Conservation (phyloP, 2,113 vertebrate species). For the Conger conger region DNA sequence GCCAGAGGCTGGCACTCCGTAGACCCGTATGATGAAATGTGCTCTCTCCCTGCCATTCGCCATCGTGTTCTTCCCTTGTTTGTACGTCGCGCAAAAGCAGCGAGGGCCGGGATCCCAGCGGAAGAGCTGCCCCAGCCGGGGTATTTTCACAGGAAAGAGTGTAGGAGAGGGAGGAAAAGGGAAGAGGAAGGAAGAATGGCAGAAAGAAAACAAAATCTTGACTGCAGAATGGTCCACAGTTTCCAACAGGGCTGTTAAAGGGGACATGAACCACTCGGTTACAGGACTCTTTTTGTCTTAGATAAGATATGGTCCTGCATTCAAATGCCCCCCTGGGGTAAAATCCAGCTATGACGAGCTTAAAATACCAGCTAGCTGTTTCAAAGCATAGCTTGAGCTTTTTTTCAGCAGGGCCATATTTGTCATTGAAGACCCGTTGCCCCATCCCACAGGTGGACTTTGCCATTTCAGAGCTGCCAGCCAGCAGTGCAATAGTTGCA, state of each 20-base stretch:
- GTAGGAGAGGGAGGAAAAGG: not conserved
- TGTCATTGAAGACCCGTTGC: no score
- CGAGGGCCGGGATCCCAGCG: not conserved
- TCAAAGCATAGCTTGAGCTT: no score
- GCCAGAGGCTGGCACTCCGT: not conserved
- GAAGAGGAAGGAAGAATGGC: not conserved
- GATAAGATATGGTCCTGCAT: no score
- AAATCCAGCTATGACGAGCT: no score
- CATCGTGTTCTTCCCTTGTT: not conserved
- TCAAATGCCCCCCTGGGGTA: no score
- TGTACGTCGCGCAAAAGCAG: not conserved
- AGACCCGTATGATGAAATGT: not conserved
- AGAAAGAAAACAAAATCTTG: not conserved
- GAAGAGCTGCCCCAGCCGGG: not conserved
- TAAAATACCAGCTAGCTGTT: no score
- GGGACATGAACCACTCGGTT: no score
- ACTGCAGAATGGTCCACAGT: not conserved
- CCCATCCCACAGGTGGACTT: no score
- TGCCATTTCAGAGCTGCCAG: no score
- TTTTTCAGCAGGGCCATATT: no score
- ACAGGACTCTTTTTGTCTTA: no score
- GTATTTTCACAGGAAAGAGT: not conserved
- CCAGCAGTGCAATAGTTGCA: no score
- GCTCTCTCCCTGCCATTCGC: not conserved
- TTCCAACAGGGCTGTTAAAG: not conserved